Evolutionary conservation across 2,797 vertebrate genomes (phyloP).

Genomic region (Paedocypris micromegethes): DNA sequence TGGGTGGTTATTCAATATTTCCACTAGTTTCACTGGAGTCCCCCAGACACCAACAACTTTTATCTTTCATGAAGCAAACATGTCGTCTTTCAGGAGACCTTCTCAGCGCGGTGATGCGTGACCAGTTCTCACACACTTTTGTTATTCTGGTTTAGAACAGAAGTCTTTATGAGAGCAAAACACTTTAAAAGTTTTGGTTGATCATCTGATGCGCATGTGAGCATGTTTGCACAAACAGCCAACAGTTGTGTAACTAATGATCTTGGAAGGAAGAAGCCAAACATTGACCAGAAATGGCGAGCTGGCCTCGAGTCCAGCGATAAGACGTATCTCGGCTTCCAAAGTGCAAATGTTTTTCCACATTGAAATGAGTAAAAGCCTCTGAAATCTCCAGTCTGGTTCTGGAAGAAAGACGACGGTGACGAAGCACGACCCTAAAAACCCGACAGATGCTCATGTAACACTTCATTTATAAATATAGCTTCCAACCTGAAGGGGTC

Average conservation of each 20-base stretch:
- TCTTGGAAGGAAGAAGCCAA: constrained; percentile 21
- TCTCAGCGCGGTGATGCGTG: too few species aligned
- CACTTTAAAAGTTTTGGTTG: constrained; percentile 1
- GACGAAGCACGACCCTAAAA: not conserved
- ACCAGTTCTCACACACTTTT: too few species aligned
- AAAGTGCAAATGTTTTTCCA: constrained; percentile 13
- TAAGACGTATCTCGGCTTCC: constrained; percentile 3
- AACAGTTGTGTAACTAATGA: constrained; percentile 20
- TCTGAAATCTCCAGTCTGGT: too few species aligned
- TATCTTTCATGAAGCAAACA: too few species aligned
- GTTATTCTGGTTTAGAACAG: constrained; percentile 19
- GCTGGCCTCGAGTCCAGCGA: constrained; percentile 15
- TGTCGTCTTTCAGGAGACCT: too few species aligned
- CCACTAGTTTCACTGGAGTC: too few species aligned
- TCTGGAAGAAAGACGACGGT: too few species aligned
- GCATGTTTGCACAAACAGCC: not conserved
- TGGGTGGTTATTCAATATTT: too few species aligned
- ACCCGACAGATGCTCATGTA: constrained; percentile 28
- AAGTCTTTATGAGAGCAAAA: not conserved
- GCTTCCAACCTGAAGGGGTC: not conserved
- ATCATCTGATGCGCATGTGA: constrained; percentile 46
- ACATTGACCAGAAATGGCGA: constrained; percentile 10
- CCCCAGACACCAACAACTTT: too few species aligned
- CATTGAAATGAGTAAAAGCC: too few species aligned
- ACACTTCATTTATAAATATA: constrained; percentile 24